Evolutionary conservation across 1,140 invertebrate species (phyloP).

Genomic region (Papilio xuthus): DNA sequence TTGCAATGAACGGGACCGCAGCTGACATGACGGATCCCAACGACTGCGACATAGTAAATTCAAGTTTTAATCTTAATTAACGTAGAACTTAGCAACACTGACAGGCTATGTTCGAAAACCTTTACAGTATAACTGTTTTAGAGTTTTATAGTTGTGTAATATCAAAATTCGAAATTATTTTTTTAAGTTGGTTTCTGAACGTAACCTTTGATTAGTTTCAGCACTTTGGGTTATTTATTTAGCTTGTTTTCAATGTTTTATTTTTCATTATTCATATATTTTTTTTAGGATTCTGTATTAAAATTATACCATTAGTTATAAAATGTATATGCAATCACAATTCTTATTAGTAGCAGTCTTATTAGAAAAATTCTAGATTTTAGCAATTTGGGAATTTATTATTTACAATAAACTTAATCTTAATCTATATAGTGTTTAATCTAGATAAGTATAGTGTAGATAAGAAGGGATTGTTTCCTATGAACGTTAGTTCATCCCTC

Average conservation of each 20-base stretch:
- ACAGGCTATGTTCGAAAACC: constrained; percentile 80
- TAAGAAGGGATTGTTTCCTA: too few relatives aligned
- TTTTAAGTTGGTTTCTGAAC: constrained; percentile 74
- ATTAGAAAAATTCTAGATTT: too few relatives aligned
- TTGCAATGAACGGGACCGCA: constrained; percentile 75
- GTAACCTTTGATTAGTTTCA: constrained; percentile 68
- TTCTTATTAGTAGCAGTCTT: too few relatives aligned
- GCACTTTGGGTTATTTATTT: constrained; percentile 50
- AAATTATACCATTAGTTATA: neutral
- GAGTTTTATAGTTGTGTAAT: constrained; percentile 37
- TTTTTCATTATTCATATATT: constrained; percentile 40
- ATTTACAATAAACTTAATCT: too few relatives aligned
- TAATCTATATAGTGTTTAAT: too few relatives aligned
- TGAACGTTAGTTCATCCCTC: too few relatives aligned
- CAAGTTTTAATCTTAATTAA: constrained; percentile 59
- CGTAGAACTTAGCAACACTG: constrained; percentile 62
- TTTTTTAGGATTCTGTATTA: constrained; percentile 26
- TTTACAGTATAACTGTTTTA: constrained; percentile 44
- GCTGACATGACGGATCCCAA: constrained; percentile 64
- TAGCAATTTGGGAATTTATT: too few relatives aligned
- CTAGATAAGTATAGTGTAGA: too few relatives aligned
- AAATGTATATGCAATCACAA: too few relatives aligned
- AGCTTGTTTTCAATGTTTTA: constrained; percentile 45
- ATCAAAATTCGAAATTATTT: constrained; percentile 55
- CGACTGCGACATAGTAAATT: constrained; percentile 74